Percentiles rank a stretch among this genome's conserved stretches.
Conservation (phyloP, 2,888 invertebrate genomes). For the Idaea straminata region DNA sequence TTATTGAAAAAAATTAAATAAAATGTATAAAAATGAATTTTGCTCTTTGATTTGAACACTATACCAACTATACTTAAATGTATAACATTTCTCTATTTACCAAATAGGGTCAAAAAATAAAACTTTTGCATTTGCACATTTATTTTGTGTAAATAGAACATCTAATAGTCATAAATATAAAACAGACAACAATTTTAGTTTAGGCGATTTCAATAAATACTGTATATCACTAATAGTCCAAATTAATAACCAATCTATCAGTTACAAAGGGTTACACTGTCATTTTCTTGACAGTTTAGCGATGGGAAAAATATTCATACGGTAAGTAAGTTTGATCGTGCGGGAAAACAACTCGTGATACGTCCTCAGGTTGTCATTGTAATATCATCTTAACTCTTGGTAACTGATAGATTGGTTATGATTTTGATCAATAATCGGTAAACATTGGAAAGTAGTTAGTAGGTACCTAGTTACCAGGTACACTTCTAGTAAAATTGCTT, state of each 20-base stretch:
- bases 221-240: slow-evolving; percentile 16
- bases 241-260: not conserved
- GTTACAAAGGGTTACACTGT: too few relatives aligned
- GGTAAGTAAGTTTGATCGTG: too few relatives aligned
- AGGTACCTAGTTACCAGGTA: too few relatives aligned
- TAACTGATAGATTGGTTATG: too few relatives aligned
- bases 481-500: too few relatives aligned
- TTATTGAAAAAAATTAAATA: not conserved
- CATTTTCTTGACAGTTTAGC: too few relatives aligned
- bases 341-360: too few relatives aligned
- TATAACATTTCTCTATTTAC: not conserved
- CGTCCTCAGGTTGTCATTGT: too few relatives aligned
- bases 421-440: too few relatives aligned
- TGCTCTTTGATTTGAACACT: not conserved
- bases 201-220: slow-evolving; percentile 14
- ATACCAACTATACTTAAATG: not conserved
- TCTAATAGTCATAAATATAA: slow-evolving; percentile 18
- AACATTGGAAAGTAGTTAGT: too few relatives aligned
- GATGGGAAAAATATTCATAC: too few relatives aligned
- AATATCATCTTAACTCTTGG: too few relatives aligned
- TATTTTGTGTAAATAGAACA: slow-evolving; percentile 25
- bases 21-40: not conserved
- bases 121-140: slow-evolving; percentile 8
- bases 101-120: not conserved
- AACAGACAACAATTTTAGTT: slow-evolving; percentile 20